Evolutionary conservation across 2,113 vertebrate genomes (phyloP).

Genomic region (Cephalopterus ornatus): DNA sequence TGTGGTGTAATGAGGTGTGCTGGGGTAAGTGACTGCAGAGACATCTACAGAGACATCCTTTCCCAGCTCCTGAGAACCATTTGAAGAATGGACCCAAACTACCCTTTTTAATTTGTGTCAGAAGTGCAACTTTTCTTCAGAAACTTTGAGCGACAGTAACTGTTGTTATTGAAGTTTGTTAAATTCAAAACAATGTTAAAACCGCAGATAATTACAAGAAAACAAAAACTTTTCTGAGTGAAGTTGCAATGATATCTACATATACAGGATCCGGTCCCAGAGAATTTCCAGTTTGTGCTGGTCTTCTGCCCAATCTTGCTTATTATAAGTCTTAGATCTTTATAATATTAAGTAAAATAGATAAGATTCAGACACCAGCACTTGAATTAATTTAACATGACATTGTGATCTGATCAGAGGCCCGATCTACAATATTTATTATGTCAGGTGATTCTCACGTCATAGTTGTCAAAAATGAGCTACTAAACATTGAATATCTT

Average conservation of each 20-base stretch:
- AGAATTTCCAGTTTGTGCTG: neutral
- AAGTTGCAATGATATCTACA: neutral
- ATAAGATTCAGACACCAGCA: neutral
- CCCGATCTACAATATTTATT: neutral
- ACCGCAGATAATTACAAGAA: neutral
- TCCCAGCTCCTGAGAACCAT: neutral
- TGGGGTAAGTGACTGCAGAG: neutral
- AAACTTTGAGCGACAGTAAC: neutral
- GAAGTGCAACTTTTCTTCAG: neutral
- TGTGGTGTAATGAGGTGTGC: neutral
- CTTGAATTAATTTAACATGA: neutral
- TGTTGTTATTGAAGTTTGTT: neutral
- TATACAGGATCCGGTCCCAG: neutral
- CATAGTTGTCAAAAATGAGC: neutral
- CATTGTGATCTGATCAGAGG: neutral
- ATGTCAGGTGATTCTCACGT: neutral
- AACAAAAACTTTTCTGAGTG: neutral
- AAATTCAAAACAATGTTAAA: neutral
- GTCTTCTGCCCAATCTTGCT: neutral
- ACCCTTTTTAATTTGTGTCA: neutral
- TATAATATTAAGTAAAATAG: neutral
- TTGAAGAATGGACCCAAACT: neutral
- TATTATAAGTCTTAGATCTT: neutral
- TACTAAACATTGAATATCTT: neutral
- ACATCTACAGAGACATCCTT: neutral